phyloP scores from a whole-genome alignment of 2,888 invertebrate genomes.

The Octodonta nipae region DNA sequence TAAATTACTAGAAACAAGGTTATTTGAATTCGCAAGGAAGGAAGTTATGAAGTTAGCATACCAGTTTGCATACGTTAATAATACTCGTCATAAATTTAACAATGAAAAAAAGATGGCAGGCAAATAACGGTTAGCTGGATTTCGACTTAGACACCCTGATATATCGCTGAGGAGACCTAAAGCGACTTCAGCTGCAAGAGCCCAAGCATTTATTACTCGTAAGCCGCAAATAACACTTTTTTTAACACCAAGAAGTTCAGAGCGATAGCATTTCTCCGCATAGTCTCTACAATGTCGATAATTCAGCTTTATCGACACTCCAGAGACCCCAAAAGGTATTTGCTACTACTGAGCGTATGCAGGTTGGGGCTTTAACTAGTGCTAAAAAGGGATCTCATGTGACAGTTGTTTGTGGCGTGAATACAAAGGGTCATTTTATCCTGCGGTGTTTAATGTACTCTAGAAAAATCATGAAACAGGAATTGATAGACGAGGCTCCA shows the following conservation, averaged over 20 bases:
- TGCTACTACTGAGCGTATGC: neutral
- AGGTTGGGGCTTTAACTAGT: neutral
- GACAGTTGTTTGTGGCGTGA: no score
- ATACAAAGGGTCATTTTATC: no score
- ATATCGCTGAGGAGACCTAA: conserved; percentile 4
- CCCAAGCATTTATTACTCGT: neutral
- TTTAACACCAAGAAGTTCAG: neutral
- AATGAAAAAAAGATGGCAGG: conserved; percentile 4
- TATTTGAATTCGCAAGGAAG: conserved; percentile 4
- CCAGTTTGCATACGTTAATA: conserved; percentile 3
- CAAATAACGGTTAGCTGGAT: conserved; percentile 3
- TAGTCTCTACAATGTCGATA: neutral
- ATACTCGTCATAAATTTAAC: conserved; percentile 2
- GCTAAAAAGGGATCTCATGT: neutral
- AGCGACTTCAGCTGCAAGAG: conserved; percentile 1
- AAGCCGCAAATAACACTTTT: neutral
- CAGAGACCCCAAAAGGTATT: conserved; percentile 1
- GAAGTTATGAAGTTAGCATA: conserved; percentile 4
- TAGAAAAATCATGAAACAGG: neutral
- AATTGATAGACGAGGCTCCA: neutral
- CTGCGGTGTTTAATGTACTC: neutral
- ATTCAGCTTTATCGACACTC: neutral
- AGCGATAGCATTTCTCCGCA: neutral
- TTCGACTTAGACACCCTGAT: conserved; percentile 5
- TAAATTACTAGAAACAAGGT: neutral